These are phyloP conservation scores for Podargus strigoides DNA, from an alignment of 2,797 vertebrate genomes.

Conservation along the genomic window DNA sequence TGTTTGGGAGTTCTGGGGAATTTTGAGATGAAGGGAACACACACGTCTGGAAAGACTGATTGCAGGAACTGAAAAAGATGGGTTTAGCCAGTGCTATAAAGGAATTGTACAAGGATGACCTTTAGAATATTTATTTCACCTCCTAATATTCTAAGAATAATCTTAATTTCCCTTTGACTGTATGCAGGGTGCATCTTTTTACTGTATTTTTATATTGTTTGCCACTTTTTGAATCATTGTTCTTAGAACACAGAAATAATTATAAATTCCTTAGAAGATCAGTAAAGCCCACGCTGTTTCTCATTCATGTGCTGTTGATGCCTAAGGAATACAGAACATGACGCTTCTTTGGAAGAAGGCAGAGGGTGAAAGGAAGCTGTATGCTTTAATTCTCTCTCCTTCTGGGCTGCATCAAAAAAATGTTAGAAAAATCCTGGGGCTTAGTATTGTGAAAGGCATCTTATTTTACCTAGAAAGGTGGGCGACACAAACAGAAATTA, in stretches of 20 bases:
- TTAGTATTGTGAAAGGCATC: not conserved
- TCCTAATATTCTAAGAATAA: not conserved
- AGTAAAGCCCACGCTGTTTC: constrained; percentile 12
- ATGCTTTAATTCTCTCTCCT: not conserved
- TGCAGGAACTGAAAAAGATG: not conserved
- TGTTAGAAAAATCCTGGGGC: not conserved
- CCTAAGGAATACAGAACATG: constrained; percentile 26
- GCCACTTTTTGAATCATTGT: not conserved
- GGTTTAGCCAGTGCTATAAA: not conserved
- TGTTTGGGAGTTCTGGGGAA: not conserved
- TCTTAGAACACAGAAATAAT: not conserved
- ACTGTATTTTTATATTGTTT: not conserved
- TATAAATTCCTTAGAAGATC: constrained; percentile 27
- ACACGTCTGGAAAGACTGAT: not conserved
- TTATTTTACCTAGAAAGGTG: not conserved
- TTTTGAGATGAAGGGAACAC: not conserved
- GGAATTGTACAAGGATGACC: not conserved
- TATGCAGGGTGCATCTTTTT: not conserved
- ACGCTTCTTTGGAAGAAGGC: not conserved
- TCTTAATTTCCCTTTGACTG: not conserved
- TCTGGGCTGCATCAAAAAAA: not conserved
- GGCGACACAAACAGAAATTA: not conserved
- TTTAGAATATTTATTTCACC: not conserved
- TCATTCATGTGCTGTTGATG: not conserved
- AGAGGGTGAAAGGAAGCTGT: not conserved